Base-by-base conservation (phyloP, 2,888 invertebrate species). In the Halictus ligatus region DNA sequence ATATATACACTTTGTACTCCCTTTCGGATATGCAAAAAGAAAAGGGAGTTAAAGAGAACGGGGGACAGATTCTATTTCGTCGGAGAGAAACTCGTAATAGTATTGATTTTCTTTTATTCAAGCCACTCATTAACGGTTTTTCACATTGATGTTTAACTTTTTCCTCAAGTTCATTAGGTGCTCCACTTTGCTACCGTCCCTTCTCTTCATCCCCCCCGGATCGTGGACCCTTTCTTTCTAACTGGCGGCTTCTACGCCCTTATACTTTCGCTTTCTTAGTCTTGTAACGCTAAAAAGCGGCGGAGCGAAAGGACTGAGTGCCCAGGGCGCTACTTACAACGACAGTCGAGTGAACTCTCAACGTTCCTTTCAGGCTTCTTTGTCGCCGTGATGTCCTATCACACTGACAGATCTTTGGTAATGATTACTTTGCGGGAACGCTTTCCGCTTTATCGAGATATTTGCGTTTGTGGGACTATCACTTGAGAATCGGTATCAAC, bases 131-230 rank as follows among this genome's bases (percentile, higher is more conserved):
- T 92, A 90, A 92, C 80, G 84, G 81, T 86, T 85, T 88, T 84
- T 86, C 88, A 75, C 87, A 83, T 78, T 81, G 79, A 87, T 90
- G 90, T 92, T 87, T 88, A 92, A 91, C 89, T 92, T 93, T 93
- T 92, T 92, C 85, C 87, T 85, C 88, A 89, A 89, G 91, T 92
- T 93, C 90, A 92, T 92, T 91, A 91, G 92, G 90, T 90, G 88
- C 89, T 91, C 88, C 88, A 89, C 89, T 92, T 92, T 88, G 88
- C 21, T 4, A 67, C 83, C 86, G 80, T 69, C 69, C 58, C 75
- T 15, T 54, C 81, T 3, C 40, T 54, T 67, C 85, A 73, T 81
- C 81, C 81, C 75, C 80, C 81, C 8, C 76, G 73, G 71, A 67
- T 54, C 81, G 83, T 75, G 85, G 81, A 85, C 84, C 86, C 83